A percentile compares a stretch with the other conserved stretches of the same genome.
These are phyloP conservation scores for Tanypteryx hageni DNA, from an alignment of 2,888 invertebrate genomes.

Conservation along the genomic window DNA sequence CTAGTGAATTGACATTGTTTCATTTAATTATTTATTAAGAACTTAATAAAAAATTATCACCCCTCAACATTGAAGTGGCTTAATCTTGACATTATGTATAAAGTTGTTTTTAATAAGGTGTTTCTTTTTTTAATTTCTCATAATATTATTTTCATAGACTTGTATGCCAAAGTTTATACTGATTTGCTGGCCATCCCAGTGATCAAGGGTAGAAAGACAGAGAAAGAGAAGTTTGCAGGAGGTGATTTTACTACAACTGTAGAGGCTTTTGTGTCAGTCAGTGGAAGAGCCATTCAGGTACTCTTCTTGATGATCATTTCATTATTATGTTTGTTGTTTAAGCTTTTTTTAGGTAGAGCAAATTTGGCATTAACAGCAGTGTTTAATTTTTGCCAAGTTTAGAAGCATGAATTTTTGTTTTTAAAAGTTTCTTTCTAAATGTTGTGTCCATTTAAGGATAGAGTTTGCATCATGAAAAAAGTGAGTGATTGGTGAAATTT, in stretches of 20 bases:
- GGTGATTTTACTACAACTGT: conserved; percentile 98
- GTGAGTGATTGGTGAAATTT: not conserved
- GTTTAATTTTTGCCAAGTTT: no score
- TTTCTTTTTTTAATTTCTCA: conserved; percentile 40
- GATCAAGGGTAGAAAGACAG: conserved; percentile 95
- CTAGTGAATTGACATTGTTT: no score
- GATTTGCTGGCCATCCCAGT: conserved; percentile 96
- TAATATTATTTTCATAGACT: conserved; percentile 77
- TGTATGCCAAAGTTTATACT: conserved; percentile 94
- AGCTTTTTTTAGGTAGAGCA: no score
- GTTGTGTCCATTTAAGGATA: no score
- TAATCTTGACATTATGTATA: not conserved
- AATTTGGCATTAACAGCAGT: no score
- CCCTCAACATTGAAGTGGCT: conserved; percentile 31
- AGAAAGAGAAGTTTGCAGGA: conserved; percentile 99
- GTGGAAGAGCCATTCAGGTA: conserved; percentile 94
- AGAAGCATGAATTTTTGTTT: no score
- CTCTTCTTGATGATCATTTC: not conserved
- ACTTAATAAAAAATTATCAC: no score
- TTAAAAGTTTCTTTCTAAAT: no score
- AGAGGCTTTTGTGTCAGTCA: conserved; percentile 95
- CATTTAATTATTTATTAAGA: no score
- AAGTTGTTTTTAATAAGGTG: no score
- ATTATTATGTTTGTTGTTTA: not conserved
- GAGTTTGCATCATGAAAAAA: no score